phyloP scores from a whole-genome alignment of 2,797 vertebrate genomes.

The Pterois miles region DNA sequence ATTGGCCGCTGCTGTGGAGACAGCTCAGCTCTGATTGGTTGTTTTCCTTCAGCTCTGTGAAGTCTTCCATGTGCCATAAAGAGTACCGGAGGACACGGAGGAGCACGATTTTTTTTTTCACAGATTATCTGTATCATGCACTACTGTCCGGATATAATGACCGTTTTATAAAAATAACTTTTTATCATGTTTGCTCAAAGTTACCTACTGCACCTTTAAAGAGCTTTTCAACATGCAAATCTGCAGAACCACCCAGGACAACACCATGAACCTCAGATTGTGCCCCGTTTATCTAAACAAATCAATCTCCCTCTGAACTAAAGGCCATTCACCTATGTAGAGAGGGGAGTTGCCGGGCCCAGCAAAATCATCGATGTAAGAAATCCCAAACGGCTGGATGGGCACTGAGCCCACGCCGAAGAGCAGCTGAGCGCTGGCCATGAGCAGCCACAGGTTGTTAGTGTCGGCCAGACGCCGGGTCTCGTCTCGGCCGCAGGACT shows the following conservation, averaged over 20 bases:
- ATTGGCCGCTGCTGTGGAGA: too few relatives aligned
- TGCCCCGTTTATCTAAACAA: background rate
- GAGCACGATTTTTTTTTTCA: too few relatives aligned
- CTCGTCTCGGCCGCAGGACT: constrained; percentile 75
- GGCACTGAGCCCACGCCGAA: constrained; percentile 94
- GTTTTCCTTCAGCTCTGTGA: too few relatives aligned
- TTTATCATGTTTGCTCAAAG: too few relatives aligned
- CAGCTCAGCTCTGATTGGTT: too few relatives aligned
- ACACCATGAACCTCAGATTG: background rate
- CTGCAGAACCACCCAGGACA: background rate
- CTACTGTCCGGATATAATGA: too few relatives aligned
- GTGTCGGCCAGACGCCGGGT: constrained; percentile 69
- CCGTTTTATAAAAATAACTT: too few relatives aligned
- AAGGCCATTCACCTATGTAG: constrained; percentile 87
- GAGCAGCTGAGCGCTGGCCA: constrained; percentile 92
- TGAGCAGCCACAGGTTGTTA: constrained; percentile 89
- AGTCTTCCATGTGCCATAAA: too few relatives aligned
- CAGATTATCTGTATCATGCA: too few relatives aligned
- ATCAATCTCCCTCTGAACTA: background rate
- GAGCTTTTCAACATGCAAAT: background rate
- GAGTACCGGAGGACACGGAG: too few relatives aligned
- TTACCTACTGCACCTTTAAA: background rate
- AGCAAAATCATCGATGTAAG: constrained; percentile 95
- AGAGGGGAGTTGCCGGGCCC: constrained; percentile 90
- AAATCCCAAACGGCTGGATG: constrained; percentile 98